Evolutionary conservation across 2,113 vertebrate species (phyloP).

Genomic region (Microtus richardsoni): DNA sequence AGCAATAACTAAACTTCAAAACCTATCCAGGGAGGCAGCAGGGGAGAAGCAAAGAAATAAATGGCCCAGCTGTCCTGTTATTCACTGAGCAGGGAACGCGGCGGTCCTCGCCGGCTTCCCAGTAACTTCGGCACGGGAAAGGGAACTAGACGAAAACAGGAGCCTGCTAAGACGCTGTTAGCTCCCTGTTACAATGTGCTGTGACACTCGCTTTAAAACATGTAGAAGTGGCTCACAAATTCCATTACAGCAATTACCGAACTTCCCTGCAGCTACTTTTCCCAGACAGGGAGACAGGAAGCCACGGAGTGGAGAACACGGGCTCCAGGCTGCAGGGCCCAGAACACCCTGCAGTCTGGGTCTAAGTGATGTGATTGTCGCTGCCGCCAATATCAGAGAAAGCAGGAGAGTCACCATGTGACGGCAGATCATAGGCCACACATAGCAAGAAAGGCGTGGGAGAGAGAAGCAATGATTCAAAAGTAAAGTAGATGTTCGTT

Average conservation of each 20-base stretch:
- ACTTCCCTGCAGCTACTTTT: background rate
- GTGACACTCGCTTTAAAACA: conserved; percentile 69
- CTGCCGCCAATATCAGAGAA: background rate
- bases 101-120: background rate
- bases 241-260: conserved; percentile 20
- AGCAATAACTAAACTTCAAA: conserved; percentile 51
- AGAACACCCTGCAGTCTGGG: no score
- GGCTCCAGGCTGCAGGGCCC: rapidly evolving
- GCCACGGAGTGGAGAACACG: background rate
- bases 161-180: background rate
- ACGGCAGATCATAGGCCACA: background rate
- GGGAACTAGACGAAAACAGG: conserved; percentile 46
- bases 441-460: rapidly evolving
- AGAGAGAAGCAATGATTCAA: background rate
- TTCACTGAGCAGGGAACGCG: background rate
- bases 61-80: conserved; percentile 32
- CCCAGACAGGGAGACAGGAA: background rate
- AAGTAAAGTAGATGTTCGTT: background rate
- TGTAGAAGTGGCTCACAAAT: conserved; percentile 62
- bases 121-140: background rate
- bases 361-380: background rate
- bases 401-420: rapidly evolving
- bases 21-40: conserved; percentile 24
- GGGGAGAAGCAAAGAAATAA: background rate
- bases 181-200: conserved; percentile 24